Evolutionary conservation across 2,113 vertebrate genomes (phyloP).

Genomic region (Gymnorhina tibicen): DNA sequence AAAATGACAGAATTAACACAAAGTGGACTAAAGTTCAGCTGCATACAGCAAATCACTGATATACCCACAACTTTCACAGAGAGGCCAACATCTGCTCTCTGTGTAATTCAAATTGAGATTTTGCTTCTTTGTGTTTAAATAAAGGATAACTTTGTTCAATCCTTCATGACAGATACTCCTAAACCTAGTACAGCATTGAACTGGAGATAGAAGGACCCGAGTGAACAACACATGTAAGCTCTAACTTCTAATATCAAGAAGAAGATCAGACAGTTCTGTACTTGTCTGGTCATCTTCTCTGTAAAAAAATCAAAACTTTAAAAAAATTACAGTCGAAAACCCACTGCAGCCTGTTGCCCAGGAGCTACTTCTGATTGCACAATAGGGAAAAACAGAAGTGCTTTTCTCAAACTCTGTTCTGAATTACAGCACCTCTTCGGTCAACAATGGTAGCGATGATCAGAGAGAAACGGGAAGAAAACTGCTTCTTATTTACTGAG

Average conservation of each 20-base stretch:
- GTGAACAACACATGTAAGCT: not conserved
- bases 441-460: not conserved
- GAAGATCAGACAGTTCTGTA: not conserved
- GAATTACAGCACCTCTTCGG: not conserved
- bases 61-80: not conserved
- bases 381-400: not conserved
- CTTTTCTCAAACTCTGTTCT: not conserved
- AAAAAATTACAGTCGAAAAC: not conserved
- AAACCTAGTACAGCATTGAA: not conserved
- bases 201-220: not conserved
- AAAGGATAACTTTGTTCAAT: not conserved
- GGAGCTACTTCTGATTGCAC: not conserved
- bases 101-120: not conserved
- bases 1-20: conserved; percentile 5
- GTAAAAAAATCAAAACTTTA: not conserved
- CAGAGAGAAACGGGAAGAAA: not conserved
- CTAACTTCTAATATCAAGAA: not conserved
- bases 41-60: not conserved
- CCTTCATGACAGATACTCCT: not conserved
- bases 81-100: not conserved
- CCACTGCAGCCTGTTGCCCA: not conserved
- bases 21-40: not conserved
- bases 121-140: not conserved
- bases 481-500: not conserved
- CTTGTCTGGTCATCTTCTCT: not conserved